These are phyloP conservation scores for Dusona sp. DNA, from an alignment of 2,888 invertebrate species.

Conservation along the genomic window DNA sequence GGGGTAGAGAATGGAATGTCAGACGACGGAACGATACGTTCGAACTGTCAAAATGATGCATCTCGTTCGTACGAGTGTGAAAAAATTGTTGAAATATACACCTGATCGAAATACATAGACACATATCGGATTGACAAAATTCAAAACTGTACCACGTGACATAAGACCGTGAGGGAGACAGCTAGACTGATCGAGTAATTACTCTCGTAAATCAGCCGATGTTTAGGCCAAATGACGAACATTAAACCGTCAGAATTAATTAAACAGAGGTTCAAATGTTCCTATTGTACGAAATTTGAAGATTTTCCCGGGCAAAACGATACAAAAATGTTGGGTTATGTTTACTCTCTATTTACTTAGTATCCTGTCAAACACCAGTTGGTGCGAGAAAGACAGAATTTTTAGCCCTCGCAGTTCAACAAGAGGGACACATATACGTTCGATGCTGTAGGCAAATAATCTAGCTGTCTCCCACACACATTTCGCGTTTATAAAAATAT, in stretches of 20 bases:
- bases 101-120: neutral
- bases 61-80: neutral
- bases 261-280: neutral
- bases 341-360: neutral
- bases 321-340: neutral
- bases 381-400: neutral
- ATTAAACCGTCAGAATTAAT: neutral
- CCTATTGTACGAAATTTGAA: neutral
- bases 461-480: conserved; percentile 6
- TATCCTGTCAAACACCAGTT: neutral
- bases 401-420: neutral
- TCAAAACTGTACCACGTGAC: conserved; percentile 24
- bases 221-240: neutral
- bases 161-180: neutral
- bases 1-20: neutral
- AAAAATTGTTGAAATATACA: neutral
- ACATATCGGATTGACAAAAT: conserved; percentile 9
- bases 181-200: neutral
- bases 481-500: neutral
- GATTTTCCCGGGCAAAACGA: neutral
- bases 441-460: conserved; percentile 8
- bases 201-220: neutral
- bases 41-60: neutral
- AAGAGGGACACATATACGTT: neutral
- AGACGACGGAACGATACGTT: neutral